Evolutionary conservation across 2,113 vertebrate genomes (phyloP), one percentile per base, ranked within the genome.

Genomic region (Tragulus kanchil): DNA sequence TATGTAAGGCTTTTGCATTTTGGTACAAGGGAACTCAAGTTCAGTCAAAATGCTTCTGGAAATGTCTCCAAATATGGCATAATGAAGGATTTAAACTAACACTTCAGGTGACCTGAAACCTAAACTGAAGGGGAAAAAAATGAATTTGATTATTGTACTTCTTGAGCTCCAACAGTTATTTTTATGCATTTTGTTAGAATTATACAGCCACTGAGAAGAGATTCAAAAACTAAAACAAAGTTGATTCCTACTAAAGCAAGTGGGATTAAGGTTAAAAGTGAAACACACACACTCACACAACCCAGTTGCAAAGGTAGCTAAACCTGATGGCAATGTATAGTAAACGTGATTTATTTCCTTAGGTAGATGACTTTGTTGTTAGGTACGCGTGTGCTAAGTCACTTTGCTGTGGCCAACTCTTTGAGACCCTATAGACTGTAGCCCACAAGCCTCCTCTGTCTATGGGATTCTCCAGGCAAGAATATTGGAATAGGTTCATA

Each of bases 171-270:
- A 85, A n/a, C 15, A 65, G 42, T 81, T 45, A 77, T 59, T 56
- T n/a, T n/a, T n/a, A 59, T 65, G 16, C 31, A 65, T 73, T 90
- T 89, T 87, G 4, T 77, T 87, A 86, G 56, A 54, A 65, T 21
- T 12, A 11, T 17, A 58, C 9, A 78, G 45, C 23, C n/a, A 2
- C 9, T 62, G 82, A 59, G 15, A 85, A 94, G 11, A 83, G 31
- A 45, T 82, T 79, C 65, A 86, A 81, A 78, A 21, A 69, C 85
- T 89, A 58, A 56, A 65, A 73, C 23, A 54, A 96, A 97, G 42
- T 48, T 86, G n/a, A n/a, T n/a, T n/a, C 21, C 10, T 71, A 42
- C 5, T 84, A 5, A 28, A 89, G 23, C 59, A 89, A 89, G 58
- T 61, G 17, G 26, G 52, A 69, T 69, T 96, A 28, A 58, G 28